Conservation (phyloP, 2,113 vertebrate genomes). For the Camelus bactrianus region DNA sequence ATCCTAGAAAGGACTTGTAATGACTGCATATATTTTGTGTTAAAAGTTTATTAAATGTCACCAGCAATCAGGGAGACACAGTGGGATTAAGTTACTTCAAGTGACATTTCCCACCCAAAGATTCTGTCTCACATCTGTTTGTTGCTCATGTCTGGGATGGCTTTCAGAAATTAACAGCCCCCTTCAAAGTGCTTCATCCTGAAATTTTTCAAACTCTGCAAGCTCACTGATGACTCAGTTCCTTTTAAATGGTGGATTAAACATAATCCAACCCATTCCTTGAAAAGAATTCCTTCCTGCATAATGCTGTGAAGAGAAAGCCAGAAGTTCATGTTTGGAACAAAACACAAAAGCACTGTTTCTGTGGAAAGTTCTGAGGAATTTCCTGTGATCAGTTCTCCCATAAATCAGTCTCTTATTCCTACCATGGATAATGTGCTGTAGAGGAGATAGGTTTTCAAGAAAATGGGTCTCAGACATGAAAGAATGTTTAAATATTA, state of each 20-base stretch:
- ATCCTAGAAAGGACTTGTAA: constrained; percentile 51
- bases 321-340: background rate
- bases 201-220: background rate
- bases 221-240: background rate
- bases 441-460: background rate
- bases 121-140: background rate
- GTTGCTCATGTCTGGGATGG: background rate
- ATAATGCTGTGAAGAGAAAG: background rate
- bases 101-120: background rate
- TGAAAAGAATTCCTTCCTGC: background rate
- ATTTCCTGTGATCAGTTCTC: background rate
- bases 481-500: background rate
- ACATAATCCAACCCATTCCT: background rate
- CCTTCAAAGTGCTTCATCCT: background rate
- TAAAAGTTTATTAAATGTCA: constrained; percentile 22
- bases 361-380: background rate
- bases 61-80: background rate
- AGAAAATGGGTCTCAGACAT: background rate
- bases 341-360: background rate
- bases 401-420: background rate
- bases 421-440: background rate
- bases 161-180: background rate
- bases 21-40: constrained; percentile 58
- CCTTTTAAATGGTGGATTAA: constrained; percentile 38
- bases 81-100: background rate